phyloP scores from a whole-genome alignment of 1,140 invertebrate genomes.

The Orchesella cincta region DNA sequence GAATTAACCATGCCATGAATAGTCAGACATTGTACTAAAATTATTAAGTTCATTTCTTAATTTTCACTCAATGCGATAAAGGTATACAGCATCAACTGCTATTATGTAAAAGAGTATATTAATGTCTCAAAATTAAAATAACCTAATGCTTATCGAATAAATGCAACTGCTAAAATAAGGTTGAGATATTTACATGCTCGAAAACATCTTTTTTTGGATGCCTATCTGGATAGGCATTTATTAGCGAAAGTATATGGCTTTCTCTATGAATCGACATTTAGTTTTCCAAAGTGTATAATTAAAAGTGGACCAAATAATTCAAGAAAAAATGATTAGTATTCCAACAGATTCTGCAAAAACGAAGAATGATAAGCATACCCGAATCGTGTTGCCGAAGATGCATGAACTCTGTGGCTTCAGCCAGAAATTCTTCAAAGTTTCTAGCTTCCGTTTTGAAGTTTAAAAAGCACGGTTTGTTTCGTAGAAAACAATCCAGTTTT shows the following conservation, averaged over 20 bases:
- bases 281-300: not conserved
- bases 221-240: not conserved
- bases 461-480: not conserved
- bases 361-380: not conserved
- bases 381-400: not conserved
- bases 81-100: too few relatives aligned
- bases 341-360: too few relatives aligned
- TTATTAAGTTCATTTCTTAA: too few relatives aligned
- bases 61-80: too few relatives aligned
- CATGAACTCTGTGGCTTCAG: constrained; percentile 17
- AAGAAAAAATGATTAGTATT: not conserved
- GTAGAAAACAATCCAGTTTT: constrained; percentile 15
- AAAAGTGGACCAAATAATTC: not conserved
- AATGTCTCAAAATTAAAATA: too few relatives aligned
- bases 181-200: too few relatives aligned
- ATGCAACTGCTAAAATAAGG: too few relatives aligned
- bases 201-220: too few relatives aligned
- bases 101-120: too few relatives aligned
- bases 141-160: too few relatives aligned
- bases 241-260: not conserved
- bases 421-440: constrained; percentile 14
- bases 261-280: not conserved
- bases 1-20: too few relatives aligned
- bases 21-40: too few relatives aligned
- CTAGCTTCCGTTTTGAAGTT: not conserved